Evolutionary conservation across 2,888 invertebrate genomes (phyloP).

Genomic region (Trachelus troglodyta): DNA sequence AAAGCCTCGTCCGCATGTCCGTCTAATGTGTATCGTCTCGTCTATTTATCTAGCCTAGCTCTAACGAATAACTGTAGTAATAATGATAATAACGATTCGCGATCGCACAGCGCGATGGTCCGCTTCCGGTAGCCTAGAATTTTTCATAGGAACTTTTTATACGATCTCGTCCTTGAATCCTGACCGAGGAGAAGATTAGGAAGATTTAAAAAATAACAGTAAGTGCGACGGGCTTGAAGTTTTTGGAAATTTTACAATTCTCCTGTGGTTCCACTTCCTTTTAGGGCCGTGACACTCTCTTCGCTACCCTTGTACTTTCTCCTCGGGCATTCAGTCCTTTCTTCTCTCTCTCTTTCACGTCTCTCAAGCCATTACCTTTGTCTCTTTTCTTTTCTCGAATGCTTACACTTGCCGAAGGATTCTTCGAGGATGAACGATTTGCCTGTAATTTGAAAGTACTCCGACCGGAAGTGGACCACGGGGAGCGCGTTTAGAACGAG

Average conservation of each 20-base stretch:
- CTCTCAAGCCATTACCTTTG: too few relatives aligned
- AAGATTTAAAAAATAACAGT: neutral
- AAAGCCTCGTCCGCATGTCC: slow-evolving; percentile 40
- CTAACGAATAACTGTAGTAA: slow-evolving; percentile 39
- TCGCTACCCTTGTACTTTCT: neutral
- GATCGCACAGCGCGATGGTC: slow-evolving; percentile 2
- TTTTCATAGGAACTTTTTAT: neutral
- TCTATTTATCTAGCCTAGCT: slow-evolving; percentile 56
- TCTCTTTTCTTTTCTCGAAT: too few relatives aligned
- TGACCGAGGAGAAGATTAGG: neutral
- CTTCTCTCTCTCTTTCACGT: neutral
- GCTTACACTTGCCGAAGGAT: too few relatives aligned
- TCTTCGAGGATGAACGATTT: neutral
- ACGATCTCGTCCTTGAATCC: neutral
- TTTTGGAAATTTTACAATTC: neutral
- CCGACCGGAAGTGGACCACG: neutral
- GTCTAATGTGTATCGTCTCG: slow-evolving; percentile 58
- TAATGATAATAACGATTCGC: neutral
- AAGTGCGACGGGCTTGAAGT: neutral
- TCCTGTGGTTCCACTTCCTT: neutral
- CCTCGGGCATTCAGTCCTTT: neutral
- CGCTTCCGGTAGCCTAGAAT: neutral
- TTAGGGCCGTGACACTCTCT: neutral
- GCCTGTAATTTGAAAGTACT: neutral
- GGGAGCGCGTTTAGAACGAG: slow-evolving; percentile 1